Evolutionary conservation across 2,888 invertebrate genomes (phyloP).

Genomic region (Ormia ochracea): DNA sequence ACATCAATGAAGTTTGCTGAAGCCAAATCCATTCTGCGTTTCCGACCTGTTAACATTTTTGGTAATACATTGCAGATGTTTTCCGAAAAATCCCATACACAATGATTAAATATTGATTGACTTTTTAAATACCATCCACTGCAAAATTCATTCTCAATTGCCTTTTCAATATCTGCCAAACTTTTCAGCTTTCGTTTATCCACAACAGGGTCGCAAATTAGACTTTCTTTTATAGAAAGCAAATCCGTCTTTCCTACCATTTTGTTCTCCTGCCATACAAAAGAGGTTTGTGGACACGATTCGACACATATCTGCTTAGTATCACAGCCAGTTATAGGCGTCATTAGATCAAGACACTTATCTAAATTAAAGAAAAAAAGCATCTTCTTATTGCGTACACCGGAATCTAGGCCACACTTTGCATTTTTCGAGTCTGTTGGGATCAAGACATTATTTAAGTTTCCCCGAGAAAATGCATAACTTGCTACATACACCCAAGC

Average conservation of each 20-base stretch:
- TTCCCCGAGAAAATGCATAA: conserved; percentile 83
- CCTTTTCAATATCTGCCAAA: conserved; percentile 75
- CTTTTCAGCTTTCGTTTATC: conserved; percentile 75
- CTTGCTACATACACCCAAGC: conserved; percentile 88
- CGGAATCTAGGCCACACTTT: conserved; percentile 86
- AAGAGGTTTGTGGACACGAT: conserved; percentile 82
- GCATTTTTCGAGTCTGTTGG: conserved; percentile 89
- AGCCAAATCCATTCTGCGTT: conserved; percentile 60
- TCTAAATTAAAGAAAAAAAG: conserved; percentile 91
- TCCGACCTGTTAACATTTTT: conserved; percentile 65
- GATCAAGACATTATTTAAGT: conserved; percentile 84
- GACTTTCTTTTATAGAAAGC: conserved; percentile 59
- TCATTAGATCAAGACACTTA: conserved; percentile 84
- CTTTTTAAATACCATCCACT: conserved; percentile 85
- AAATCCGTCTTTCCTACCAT: conserved; percentile 74
- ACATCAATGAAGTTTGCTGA: conserved; percentile 9
- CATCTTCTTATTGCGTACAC: conserved; percentile 82
- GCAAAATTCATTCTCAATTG: conserved; percentile 81
- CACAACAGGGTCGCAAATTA: conserved; percentile 81
- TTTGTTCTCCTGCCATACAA: conserved; percentile 74
- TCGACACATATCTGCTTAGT: conserved; percentile 88
- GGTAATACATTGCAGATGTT: conserved; percentile 72
- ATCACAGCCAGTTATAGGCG: conserved; percentile 83
- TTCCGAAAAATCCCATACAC: conserved; percentile 76
- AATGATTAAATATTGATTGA: conserved; percentile 79